Evolutionary conservation across 2,113 vertebrate species (phyloP), one percentile per base, ranked within the genome.

Genomic region (Cheilinus undulatus): DNA sequence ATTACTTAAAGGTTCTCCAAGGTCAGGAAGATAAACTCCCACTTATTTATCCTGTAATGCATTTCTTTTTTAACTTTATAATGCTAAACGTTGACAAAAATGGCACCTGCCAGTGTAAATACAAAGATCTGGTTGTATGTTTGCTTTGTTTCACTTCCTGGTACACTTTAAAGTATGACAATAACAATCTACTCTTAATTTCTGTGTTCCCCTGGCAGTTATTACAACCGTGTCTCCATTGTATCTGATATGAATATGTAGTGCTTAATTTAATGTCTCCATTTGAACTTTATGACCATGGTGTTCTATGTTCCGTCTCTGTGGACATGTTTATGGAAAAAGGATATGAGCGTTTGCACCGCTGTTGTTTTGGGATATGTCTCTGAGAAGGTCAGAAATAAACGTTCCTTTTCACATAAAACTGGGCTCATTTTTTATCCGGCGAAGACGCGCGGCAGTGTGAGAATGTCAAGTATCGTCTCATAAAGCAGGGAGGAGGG

Each of bases 241-340:
- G 69, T 86, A 76, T 63, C 23, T 19, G 49, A 75, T 84, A 34
- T 32, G 32, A 57, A 52, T 80, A 73, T 78, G 42, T 52, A 63
- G 58, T 71, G 36, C 65, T 83, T 83, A 65, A 76, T 86, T 85
- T 87, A 89, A 88, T 83, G 83, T 87, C 65, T 84, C 75, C 75
- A 73, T 79, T 78, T 67, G 12, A 75, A 70, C 52, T 50, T 59
- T 30, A 71, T 82, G 71, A 67, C 60, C 68, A 76, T 53, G 50
- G 22, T 85, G 73, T 76, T 72, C 27, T 70, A 57, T 45, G 27
- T 85, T 69, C 52, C 22, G 30, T 73, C 70, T 75, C 32, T 73
- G 79, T 87, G 79, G 76, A 85, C 70, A 58, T 56, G 78, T 86
- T 80, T 40, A 71, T 70, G 75, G 65, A 58, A 63, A 73, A 75